A percentile compares a stretch with the other conserved stretches of the same genome.
phyloP scores from a whole-genome alignment of 1,140 invertebrate species.

The Varroa destructor region DNA sequence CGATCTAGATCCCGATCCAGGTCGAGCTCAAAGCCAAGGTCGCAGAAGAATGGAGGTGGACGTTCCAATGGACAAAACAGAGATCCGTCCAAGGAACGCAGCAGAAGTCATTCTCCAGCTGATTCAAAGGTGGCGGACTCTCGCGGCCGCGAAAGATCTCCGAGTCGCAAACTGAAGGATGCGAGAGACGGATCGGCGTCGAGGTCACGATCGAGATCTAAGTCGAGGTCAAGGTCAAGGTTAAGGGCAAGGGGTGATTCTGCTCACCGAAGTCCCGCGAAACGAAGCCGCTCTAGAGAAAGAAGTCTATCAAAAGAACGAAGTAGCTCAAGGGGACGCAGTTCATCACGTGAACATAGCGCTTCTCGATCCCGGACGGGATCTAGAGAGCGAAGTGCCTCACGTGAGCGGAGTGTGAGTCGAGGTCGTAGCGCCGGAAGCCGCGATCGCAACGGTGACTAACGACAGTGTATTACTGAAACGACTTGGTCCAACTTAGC shows the following conservation, averaged over 20 bases:
- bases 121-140: not conserved
- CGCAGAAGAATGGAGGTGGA: slow-evolving; percentile 19
- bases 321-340: slow-evolving; percentile 22
- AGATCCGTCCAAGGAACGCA: not conserved
- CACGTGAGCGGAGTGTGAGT: not conserved
- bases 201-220: slow-evolving; percentile 39
- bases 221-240: slow-evolving; percentile 38
- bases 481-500: too few relatives aligned
- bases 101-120: not conserved
- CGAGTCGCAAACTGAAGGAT: not conserved
- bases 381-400: slow-evolving; percentile 32
- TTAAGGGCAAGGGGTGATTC: slow-evolving; percentile 35
- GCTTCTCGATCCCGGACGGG: slow-evolving; percentile 39
- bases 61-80: not conserved
- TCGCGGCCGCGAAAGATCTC: not conserved
- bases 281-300: slow-evolving; percentile 37
- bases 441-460: too few relatives aligned
- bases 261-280: slow-evolving; percentile 41
- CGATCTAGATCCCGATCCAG: slow-evolving; percentile 33
- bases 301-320: not conserved
- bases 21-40: slow-evolving; percentile 27
- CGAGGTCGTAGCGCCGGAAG: too few relatives aligned
- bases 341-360: slow-evolving; percentile 31
- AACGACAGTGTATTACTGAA: too few relatives aligned
- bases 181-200: slow-evolving; percentile 38